Evolutionary conservation across 2,113 vertebrate species (phyloP).

Genomic region (Vimba vimba): DNA sequence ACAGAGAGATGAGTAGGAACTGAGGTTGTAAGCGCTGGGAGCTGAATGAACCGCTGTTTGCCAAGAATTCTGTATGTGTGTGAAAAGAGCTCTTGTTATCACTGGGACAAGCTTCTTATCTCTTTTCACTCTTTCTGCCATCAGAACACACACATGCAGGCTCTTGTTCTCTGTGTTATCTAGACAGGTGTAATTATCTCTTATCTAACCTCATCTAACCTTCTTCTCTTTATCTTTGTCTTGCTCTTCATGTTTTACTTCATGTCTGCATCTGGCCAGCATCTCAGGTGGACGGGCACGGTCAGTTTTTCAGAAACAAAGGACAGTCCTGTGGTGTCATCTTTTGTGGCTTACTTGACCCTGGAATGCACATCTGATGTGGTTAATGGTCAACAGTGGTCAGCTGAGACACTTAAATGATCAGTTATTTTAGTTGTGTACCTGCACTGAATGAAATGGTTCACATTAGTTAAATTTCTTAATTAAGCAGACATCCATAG

Average conservation of each 20-base stretch:
- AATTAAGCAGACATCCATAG: not conserved
- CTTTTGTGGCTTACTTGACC: slow-evolving; percentile 7
- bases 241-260: not conserved
- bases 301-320: not conserved
- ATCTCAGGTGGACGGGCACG: not conserved
- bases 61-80: slow-evolving; percentile 44
- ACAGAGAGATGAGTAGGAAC: slow-evolving; percentile 1
- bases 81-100: slow-evolving; percentile 27
- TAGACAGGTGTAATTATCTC: slow-evolving; percentile 56
- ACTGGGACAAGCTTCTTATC: slow-evolving; percentile 47
- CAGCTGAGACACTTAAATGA: not conserved
- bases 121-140: slow-evolving; percentile 9
- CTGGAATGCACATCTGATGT: not conserved
- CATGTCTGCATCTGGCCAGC: slow-evolving; percentile 1
- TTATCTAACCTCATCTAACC: slow-evolving; percentile 38
- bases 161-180: slow-evolving; percentile 43
- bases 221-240: not conserved
- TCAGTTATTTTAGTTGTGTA: not conserved
- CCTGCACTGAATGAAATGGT: not conserved
- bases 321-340: not conserved
- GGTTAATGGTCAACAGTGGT: not conserved
- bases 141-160: slow-evolving; percentile 36
- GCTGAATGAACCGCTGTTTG: not conserved
- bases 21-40: not conserved
- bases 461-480: not conserved